Percentiles rank a stretch among this genome's conserved stretches.
Evolutionary conservation across 2,888 invertebrate genomes (phyloP).

Genomic region (Stratiomys singularior): DNA sequence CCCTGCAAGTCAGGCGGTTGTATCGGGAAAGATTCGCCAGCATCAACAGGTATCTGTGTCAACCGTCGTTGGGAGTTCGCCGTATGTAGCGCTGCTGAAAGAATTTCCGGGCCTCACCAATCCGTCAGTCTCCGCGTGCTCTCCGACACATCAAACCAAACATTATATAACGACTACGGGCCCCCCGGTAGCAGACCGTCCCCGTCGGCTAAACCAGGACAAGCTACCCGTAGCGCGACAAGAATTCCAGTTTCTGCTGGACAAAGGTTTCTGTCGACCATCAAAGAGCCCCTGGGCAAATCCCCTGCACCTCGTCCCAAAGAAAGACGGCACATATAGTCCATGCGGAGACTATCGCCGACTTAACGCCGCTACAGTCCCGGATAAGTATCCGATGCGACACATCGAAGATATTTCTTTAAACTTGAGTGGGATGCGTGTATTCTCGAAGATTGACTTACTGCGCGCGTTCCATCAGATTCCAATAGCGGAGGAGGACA

Average conservation of each 20-base stretch:
- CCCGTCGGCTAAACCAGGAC: conserved; percentile 39
- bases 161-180: conserved; percentile 49
- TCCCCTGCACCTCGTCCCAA: conserved; percentile 25
- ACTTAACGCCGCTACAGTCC: background rate
- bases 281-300: conserved; percentile 41
- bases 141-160: conserved; percentile 9
- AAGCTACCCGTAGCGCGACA: conserved; percentile 43
- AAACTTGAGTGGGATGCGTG: background rate
- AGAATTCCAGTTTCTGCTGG: conserved; percentile 47
- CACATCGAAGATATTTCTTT: conserved; percentile 47
- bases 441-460: conserved; percentile 56
- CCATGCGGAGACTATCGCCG: conserved; percentile 15
- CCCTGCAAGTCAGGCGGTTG: no score
- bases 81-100: conserved; percentile 7
- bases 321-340: background rate
- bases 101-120: background rate
- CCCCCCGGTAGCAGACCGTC: conserved; percentile 31
- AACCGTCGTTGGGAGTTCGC: no score
- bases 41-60: no score
- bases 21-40: no score
- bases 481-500: conserved; percentile 55
- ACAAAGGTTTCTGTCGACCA: conserved; percentile 41
- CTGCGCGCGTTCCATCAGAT: conserved; percentile 58
- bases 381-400: background rate
- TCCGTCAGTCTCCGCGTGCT: no score